phyloP scores from a whole-genome alignment of 1,140 invertebrate genomes.

The Drosophila ficusphila region DNA sequence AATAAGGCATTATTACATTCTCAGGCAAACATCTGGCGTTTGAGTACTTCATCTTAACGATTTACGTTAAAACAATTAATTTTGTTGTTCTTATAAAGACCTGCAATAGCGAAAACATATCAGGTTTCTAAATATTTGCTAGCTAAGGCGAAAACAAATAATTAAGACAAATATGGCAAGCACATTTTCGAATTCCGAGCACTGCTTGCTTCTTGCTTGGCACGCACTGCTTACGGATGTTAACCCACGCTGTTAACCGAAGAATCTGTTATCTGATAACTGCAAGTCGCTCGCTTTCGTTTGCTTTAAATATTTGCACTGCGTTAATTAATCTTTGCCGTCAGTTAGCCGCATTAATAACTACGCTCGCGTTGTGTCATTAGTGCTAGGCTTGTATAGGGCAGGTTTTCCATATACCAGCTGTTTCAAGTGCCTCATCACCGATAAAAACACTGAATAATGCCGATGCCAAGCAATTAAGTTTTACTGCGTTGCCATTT shows the following conservation, averaged over 20 bases:
- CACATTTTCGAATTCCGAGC: not conserved
- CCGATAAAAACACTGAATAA: not conserved
- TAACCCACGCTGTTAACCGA: constrained; percentile 4
- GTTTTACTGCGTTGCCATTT: constrained; percentile 14
- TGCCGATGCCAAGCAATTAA: constrained; percentile 31
- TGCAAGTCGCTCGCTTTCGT: constrained; percentile 17
- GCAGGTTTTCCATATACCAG: constrained; percentile 6
- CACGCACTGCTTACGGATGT: constrained; percentile 1
- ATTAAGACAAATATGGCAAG: not conserved
- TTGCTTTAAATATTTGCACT: constrained; percentile 28
- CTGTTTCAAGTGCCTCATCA: constrained; percentile 25
- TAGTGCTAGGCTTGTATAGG: constrained; percentile 1
- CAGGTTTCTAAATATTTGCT: not conserved
- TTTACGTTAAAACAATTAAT: no score
- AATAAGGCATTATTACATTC: not conserved
- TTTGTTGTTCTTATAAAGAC: not conserved
- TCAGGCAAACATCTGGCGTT: not conserved
- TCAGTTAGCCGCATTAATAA: not conserved
- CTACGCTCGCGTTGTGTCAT: not conserved
- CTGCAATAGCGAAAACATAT: not conserved
- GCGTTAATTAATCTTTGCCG: constrained; percentile 29
- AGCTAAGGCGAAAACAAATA: not conserved
- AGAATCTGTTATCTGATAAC: constrained; percentile 14
- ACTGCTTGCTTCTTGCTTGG: constrained; percentile 3
- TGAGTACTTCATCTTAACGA: not conserved